Evolutionary conservation across 1,140 invertebrate species (phyloP).

Genomic region (Cydia strobilella): DNA sequence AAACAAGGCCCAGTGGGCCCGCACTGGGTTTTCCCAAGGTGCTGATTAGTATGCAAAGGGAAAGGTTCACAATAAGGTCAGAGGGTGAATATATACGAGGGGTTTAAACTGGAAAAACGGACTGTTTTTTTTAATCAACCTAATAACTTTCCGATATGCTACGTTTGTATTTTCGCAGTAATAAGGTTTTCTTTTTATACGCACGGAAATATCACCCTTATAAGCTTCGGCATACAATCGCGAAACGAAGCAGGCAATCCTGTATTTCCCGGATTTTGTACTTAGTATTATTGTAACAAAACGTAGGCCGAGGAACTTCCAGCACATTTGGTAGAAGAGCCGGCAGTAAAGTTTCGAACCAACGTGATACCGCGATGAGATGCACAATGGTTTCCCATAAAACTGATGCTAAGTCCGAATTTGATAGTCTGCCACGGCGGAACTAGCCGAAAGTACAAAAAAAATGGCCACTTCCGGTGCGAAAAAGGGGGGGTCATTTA

Average conservation of each 20-base stretch:
- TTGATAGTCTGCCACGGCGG: too few relatives aligned
- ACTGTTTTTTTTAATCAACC: conserved; percentile 11
- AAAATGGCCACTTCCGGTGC: too few relatives aligned
- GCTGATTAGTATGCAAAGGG: conserved; percentile 7
- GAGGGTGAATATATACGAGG: conserved; percentile 20
- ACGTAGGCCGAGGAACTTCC: neutral
- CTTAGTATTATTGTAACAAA: neutral
- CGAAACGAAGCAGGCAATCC: neutral
- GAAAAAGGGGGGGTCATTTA: too few relatives aligned
- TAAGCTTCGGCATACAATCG: too few relatives aligned
- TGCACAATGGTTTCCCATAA: too few relatives aligned
- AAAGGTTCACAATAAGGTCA: conserved; percentile 13
- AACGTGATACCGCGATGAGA: too few relatives aligned
- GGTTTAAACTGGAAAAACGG: conserved; percentile 1
- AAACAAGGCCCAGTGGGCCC: neutral
- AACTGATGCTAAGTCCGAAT: too few relatives aligned
- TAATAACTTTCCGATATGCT: neutral
- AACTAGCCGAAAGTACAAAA: too few relatives aligned
- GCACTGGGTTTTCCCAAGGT: conserved; percentile 12
- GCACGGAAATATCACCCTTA: too few relatives aligned
- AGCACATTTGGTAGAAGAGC: too few relatives aligned
- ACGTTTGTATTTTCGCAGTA: neutral
- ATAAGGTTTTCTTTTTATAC: neutral
- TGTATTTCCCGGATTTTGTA: neutral
- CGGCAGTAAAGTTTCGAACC: too few relatives aligned